A percentile compares a stretch with the other conserved stretches of the same genome.
phyloP scores from a whole-genome alignment of 2,888 invertebrate species.

The Antitype chi region DNA sequence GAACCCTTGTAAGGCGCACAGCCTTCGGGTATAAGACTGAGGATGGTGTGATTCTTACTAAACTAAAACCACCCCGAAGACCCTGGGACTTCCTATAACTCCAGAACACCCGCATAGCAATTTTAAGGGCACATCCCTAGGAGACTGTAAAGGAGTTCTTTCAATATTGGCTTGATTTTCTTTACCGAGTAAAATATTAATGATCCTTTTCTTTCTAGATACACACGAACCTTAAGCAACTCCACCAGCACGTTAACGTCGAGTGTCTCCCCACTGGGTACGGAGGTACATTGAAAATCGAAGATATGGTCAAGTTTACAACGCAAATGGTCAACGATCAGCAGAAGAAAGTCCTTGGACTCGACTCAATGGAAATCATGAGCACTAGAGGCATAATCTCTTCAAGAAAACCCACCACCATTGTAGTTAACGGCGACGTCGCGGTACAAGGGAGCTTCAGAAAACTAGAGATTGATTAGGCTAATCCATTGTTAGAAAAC shows the following conservation, averaged over 20 bases:
- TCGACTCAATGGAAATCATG: constrained; percentile 92
- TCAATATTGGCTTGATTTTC: background rate
- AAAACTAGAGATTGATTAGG: constrained; percentile 92
- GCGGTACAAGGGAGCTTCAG: constrained; percentile 92
- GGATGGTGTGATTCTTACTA: background rate
- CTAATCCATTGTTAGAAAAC: constrained; percentile 36
- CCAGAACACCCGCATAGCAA: background rate
- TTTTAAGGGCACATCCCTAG: background rate
- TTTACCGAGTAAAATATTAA: background rate
- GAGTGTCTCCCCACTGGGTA: constrained; percentile 93
- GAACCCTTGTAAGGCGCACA: background rate
- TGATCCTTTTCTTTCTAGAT: constrained; percentile 81
- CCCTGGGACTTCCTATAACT: background rate
- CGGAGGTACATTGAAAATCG: constrained; percentile 93
- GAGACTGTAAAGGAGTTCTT: background rate
- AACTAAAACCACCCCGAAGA: background rate
- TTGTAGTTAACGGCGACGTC: constrained; percentile 76
- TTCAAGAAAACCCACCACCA: constrained; percentile 76
- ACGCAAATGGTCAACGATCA: constrained; percentile 91
- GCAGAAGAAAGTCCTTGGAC: constrained; percentile 90
- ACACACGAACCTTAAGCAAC: constrained; percentile 90
- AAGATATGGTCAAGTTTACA: constrained; percentile 93
- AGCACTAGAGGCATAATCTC: constrained; percentile 90
- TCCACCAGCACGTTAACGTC: constrained; percentile 91
- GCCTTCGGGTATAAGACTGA: background rate